Conservation (phyloP, 2,888 invertebrate species). For the Pyralis farinalis region DNA sequence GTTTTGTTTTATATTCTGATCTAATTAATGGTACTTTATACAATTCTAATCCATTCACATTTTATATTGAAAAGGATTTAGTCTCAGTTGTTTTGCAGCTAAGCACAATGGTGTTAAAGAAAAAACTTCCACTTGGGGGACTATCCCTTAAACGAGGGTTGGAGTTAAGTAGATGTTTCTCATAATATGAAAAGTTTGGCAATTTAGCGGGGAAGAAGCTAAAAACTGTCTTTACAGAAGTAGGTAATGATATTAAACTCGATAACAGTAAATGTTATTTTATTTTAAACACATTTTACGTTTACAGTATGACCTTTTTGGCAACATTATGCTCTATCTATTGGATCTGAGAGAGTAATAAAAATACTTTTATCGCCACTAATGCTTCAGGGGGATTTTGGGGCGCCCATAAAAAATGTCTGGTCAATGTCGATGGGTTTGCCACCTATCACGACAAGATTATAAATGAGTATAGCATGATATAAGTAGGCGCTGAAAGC, state of each 20-base stretch:
- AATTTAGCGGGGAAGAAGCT: constrained; percentile 42
- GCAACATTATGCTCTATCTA: not conserved
- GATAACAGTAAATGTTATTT: constrained; percentile 29
- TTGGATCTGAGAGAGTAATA: not conserved
- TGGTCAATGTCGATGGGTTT: not conserved
- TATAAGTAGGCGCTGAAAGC: too few species aligned
- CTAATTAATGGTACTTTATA: constrained; percentile 37
- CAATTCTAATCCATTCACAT: constrained; percentile 35
- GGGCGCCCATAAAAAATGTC: not conserved
- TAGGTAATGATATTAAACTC: constrained; percentile 39
- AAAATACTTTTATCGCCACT: not conserved
- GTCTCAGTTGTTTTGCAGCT: constrained; percentile 36
- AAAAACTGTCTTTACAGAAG: constrained; percentile 46
- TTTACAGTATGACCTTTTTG: constrained; percentile 3
- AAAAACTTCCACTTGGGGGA: constrained; percentile 26
- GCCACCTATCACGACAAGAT: not conserved
- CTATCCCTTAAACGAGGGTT: constrained; percentile 37
- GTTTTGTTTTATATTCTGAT: constrained; percentile 34
- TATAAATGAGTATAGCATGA: not conserved
- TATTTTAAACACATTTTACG: constrained; percentile 19
- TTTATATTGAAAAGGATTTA: constrained; percentile 47
- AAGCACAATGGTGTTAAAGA: constrained; percentile 18
- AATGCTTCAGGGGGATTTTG: not conserved
- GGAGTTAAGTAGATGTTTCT: constrained; percentile 43
- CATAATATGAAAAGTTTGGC: constrained; percentile 58